phyloP scores from a whole-genome alignment of 2,888 invertebrate genomes.

The Zhuqinia jingwanae region DNA sequence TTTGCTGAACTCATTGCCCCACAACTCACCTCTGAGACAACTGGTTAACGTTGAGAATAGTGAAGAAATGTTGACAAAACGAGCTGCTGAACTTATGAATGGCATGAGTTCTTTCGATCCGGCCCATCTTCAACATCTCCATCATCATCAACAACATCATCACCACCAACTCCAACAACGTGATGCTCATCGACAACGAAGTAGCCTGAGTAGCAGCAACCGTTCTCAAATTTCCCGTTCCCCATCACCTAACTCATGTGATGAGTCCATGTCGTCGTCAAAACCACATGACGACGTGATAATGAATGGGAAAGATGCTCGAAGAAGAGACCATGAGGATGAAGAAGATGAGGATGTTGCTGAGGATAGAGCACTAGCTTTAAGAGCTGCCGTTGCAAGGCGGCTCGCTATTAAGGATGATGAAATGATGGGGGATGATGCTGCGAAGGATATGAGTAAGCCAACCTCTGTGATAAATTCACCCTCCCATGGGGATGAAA shows the following conservation, averaged over 20 bases:
- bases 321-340: constrained; percentile 39
- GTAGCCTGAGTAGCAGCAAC: constrained; percentile 64
- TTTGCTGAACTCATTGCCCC: constrained; percentile 78
- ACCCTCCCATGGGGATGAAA: constrained; percentile 81
- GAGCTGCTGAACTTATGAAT: constrained; percentile 70
- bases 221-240: constrained; percentile 69
- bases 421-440: constrained; percentile 77
- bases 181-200: constrained; percentile 66
- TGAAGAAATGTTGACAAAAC: constrained; percentile 67
- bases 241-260: constrained; percentile 72
- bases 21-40: constrained; percentile 78
- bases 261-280: constrained; percentile 72
- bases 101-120: constrained; percentile 62
- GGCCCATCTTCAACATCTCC: constrained; percentile 60
- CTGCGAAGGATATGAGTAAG: constrained; percentile 54
- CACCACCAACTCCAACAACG: constrained; percentile 51
- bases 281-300: constrained; percentile 71
- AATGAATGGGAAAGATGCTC: constrained; percentile 71
- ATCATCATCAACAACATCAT: constrained; percentile 50
- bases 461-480: constrained; percentile 72
- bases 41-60: constrained; percentile 76
- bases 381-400: constrained; percentile 73
- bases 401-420: constrained; percentile 78
- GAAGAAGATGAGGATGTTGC: constrained; percentile 69
- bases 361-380: constrained; percentile 70